These are phyloP conservation scores for Sinopyrophorus schimmeli DNA, from an alignment of 2,888 invertebrate genomes.

Conservation along the genomic window DNA sequence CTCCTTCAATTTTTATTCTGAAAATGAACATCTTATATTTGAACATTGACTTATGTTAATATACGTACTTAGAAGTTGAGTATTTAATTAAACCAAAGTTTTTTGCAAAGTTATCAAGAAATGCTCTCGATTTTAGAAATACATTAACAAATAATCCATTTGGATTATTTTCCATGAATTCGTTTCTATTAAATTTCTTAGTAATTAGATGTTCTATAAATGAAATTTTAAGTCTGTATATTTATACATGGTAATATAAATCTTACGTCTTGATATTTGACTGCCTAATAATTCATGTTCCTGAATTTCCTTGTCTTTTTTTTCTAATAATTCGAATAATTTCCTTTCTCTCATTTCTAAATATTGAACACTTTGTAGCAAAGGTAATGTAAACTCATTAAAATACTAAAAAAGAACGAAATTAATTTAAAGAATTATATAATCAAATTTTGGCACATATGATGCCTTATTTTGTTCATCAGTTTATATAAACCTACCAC, in stretches of 20 bases:
- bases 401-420: conserved; percentile 40
- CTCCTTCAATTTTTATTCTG: conserved; percentile 1
- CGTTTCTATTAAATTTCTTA: conserved; percentile 45
- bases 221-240: neutral
- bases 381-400: conserved; percentile 48
- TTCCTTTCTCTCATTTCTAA: conserved; percentile 56
- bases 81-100: conserved; percentile 38
- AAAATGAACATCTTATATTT: no score
- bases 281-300: conserved; percentile 60
- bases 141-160: conserved; percentile 33
- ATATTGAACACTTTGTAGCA: conserved; percentile 55
- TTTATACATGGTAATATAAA: neutral
- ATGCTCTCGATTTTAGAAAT: conserved; percentile 36
- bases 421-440: neutral
- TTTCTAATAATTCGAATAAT: conserved; percentile 54
- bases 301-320: conserved; percentile 62
- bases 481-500: no score
- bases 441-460: neutral
- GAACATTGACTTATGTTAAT: no score
- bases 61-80: conserved; percentile 19
- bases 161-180: conserved; percentile 23
- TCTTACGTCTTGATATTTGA: conserved; percentile 56
- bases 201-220: conserved; percentile 48
- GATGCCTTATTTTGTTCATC: conserved; percentile 34
- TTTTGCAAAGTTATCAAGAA: conserved; percentile 38